phyloP scores from a whole-genome alignment of 2,797 vertebrate species.

The Anguilla anguilla region DNA sequence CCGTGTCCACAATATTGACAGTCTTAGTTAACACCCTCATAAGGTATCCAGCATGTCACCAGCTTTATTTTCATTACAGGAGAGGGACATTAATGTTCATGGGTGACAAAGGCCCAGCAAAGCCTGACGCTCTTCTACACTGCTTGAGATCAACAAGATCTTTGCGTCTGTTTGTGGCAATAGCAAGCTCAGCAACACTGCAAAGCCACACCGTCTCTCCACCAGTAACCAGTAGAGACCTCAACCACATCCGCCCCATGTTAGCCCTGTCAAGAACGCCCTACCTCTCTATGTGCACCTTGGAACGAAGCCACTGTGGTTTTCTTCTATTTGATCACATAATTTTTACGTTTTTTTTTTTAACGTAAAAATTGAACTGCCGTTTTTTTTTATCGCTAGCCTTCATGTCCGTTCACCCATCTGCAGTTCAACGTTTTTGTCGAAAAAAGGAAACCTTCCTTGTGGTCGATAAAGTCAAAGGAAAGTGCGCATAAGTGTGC shows the following conservation, averaged over 20 bases:
- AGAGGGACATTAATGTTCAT: neutral
- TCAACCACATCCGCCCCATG: constrained; percentile 5
- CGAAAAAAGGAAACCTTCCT: neutral
- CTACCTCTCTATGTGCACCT: neutral
- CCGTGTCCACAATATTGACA: constrained; percentile 6
- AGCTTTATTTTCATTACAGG: neutral
- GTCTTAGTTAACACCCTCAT: neutral
- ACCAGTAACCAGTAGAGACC: neutral
- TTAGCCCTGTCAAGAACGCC: neutral
- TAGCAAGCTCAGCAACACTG: neutral
- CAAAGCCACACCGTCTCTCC: neutral
- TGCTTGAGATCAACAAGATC: neutral
- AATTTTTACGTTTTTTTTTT: neutral
- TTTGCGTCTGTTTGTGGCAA: neutral
- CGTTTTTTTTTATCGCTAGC: neutral
- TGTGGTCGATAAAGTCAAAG: neutral
- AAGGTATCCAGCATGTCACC: neutral
- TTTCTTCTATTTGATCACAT: neutral
- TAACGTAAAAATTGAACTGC: neutral
- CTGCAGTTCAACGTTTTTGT: neutral
- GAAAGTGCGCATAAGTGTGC: neutral
- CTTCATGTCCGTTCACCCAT: neutral
- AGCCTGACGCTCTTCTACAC: neutral
- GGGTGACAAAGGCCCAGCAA: neutral
- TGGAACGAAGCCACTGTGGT: neutral